Percentiles rank a stretch among this genome's conserved stretches.
Conservation (phyloP, 2,888 invertebrate species). For the Stramonita haemastoma region DNA sequence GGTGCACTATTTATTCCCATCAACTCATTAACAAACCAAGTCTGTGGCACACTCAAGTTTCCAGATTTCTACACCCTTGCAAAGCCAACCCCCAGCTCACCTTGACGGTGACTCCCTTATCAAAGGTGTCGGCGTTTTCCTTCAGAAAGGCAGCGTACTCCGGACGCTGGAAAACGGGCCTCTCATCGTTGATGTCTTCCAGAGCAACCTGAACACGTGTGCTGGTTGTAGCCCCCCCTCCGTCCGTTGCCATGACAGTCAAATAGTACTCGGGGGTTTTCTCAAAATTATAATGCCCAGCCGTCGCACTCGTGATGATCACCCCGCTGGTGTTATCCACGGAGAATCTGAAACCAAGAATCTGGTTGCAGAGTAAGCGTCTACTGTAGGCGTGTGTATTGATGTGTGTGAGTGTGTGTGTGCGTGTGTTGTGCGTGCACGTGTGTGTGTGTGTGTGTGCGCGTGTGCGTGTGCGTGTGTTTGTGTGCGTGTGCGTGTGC, state of each 20-base stretch:
- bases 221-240: slow-evolving; percentile 81
- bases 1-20: too few relatives aligned
- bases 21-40: too few relatives aligned
- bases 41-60: too few relatives aligned
- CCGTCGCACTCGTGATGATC: slow-evolving; percentile 56
- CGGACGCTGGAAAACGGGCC: slow-evolving; percentile 63
- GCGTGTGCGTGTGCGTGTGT: background rate
- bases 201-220: slow-evolving; percentile 65
- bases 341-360: slow-evolving; percentile 79
- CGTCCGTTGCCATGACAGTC: slow-evolving; percentile 88
- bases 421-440: too few relatives aligned
- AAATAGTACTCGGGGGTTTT: slow-evolving; percentile 87
- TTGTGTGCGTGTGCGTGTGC: background rate
- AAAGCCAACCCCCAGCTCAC: slow-evolving; percentile 73
- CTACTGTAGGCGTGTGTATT: background rate
- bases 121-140: slow-evolving; percentile 87
- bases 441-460: background rate
- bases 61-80: too few relatives aligned
- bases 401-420: background rate
- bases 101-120: slow-evolving; percentile 86
- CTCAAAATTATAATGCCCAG: slow-evolving; percentile 84
- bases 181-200: slow-evolving; percentile 71
- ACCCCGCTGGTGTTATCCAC: slow-evolving; percentile 85
- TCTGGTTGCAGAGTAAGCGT: too few relatives aligned
- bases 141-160: slow-evolving; percentile 80